Percentiles rank a stretch among this genome's conserved stretches.
Evolutionary conservation across 2,888 invertebrate genomes (phyloP).

Genomic region (Conops quadrifasciatus): DNA sequence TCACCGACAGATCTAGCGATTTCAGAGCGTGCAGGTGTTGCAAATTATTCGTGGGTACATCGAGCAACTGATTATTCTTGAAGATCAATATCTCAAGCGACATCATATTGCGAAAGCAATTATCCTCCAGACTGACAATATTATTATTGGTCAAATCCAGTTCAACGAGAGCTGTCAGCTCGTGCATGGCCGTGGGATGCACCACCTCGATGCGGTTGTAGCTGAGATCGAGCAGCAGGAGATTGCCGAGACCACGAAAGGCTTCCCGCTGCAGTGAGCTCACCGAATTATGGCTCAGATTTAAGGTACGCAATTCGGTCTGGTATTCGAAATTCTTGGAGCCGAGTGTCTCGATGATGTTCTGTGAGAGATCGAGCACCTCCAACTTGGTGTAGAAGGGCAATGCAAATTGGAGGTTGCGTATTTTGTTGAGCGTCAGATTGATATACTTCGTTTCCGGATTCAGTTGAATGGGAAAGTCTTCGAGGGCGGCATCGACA

Average conservation of each 20-base stretch:
- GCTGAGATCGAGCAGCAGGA: constrained; percentile 77
- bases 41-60: constrained; percentile 77
- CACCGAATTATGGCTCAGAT: constrained; percentile 80
- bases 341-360: constrained; percentile 82
- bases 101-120: constrained; percentile 74
- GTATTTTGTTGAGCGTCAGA: constrained; percentile 84
- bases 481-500: constrained; percentile 80
- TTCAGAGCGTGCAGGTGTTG: constrained; percentile 74
- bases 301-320: constrained; percentile 76
- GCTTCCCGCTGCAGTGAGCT: constrained; percentile 78
- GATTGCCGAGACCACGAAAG: constrained; percentile 76
- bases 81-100: constrained; percentile 78
- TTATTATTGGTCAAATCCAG: constrained; percentile 81
- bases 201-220: constrained; percentile 80
- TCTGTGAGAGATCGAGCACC: constrained; percentile 82
- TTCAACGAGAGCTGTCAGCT: constrained; percentile 76
- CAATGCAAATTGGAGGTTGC: constrained; percentile 79
- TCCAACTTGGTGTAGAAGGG: constrained; percentile 82
- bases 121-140: constrained; percentile 76
- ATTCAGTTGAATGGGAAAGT: constrained; percentile 88
- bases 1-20: constrained; percentile 79
- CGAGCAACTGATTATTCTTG: constrained; percentile 80
- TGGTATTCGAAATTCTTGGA: constrained; percentile 84
- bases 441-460: constrained; percentile 85
- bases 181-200: constrained; percentile 79